Base-by-base conservation (phyloP, 37 sponge, comb jelly and placozoan species). In the Eunapius fragilis region DNA sequence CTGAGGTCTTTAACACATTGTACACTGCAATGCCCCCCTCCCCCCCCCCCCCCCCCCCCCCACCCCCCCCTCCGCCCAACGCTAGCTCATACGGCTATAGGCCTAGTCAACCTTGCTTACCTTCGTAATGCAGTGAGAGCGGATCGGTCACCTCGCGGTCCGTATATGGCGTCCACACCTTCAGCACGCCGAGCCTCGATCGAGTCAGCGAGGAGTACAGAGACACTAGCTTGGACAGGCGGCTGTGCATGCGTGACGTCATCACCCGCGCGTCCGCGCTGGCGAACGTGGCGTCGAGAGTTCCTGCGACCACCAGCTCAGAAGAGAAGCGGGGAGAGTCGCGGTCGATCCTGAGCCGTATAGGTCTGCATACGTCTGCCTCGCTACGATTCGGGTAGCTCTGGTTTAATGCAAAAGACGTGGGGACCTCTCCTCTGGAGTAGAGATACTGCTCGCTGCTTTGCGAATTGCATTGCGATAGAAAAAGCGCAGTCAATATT, bases 41-140 rank as follows among this genome's bases (percentile, higher is more conserved):
- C 41, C 41, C 41, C 41, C 41, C 41, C 41, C 41, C 41, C 41
- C 41, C 41, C 41, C 41, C 41, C 41, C 41, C 41, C 41, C 41
- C 41, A 3, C 41, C 3, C 6, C 6, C 41, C 3, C 41, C 41
- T 41, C 6, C 6, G 6, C 41, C 41, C 6, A 41, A 41, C 6
- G 41, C 41, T 41, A 6, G n/a, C n/a, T n/a, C 41, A 6, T 41
- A 41, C 41, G 41, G 6, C 41, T 6, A 41, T 41, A 41, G 41
- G 41, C 41, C 41, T 41, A 41, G 6, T 58, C 19, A 12, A 58
- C 36, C 23, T 2, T 6, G 0, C 84, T 88, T n/a, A 94, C 95
- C 95, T 88, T 94, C 95, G 77, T 85, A 94, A 50, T 94, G 95
- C 23, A 94, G 86, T 0, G 95, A 94, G 27, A 68, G 49, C n/a